These are phyloP conservation scores for Junonia oenone DNA, from an alignment of 2,888 invertebrate genomes.

Conservation along the genomic window DNA sequence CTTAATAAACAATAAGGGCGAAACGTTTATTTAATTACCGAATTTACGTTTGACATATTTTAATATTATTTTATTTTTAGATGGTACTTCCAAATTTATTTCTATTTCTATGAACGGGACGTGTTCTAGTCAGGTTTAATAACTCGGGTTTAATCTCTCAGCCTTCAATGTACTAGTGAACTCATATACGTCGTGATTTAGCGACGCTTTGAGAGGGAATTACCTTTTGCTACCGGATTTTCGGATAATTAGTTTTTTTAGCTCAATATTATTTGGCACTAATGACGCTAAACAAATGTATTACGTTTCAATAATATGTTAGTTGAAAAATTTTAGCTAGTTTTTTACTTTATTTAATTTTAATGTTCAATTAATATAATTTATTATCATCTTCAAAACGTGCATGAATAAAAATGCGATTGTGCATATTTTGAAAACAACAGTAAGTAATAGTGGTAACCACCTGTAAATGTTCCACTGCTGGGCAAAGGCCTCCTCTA, in stretches of 20 bases:
- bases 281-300: neutral
- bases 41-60: neutral
- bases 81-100: neutral
- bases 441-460: too few species aligned
- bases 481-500: too few species aligned
- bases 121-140: constrained; percentile 40
- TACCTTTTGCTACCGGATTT: constrained; percentile 14
- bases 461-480: too few species aligned
- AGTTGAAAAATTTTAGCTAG: neutral
- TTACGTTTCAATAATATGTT: neutral
- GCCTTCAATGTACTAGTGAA: constrained; percentile 40
- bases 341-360: too few species aligned
- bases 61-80: neutral
- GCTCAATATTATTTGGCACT: neutral
- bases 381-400: too few species aligned
- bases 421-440: too few species aligned
- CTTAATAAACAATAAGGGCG: too few species aligned
- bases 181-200: constrained; percentile 27
- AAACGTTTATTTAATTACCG: too few species aligned
- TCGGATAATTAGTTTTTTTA: constrained; percentile 22
- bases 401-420: too few species aligned
- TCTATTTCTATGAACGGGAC: constrained; percentile 4
- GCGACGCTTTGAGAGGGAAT: constrained; percentile 20
- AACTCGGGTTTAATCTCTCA: constrained; percentile 51
- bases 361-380: too few species aligned